Percentiles rank a stretch among this genome's conserved stretches.
Conservation (phyloP, 2,888 invertebrate species). For the Drosophila infuscata region DNA sequence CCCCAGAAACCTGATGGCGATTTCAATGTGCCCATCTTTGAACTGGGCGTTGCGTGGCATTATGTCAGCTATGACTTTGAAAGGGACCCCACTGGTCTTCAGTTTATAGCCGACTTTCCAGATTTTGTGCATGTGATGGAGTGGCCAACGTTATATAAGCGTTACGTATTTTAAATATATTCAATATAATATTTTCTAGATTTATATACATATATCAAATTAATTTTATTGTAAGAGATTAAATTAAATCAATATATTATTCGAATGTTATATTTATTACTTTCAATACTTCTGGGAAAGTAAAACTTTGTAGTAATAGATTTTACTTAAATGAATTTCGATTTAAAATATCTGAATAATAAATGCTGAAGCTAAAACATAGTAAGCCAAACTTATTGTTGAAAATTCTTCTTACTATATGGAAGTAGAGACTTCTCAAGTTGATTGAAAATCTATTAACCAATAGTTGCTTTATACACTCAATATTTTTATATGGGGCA, state of each 20-base stretch:
- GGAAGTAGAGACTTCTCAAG: not conserved
- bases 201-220: not conserved
- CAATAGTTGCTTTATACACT: not conserved
- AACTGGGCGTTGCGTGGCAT: conserved; percentile 86
- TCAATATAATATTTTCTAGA: not conserved
- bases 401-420: not conserved
- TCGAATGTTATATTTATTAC: not conserved
- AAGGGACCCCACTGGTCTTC: conserved; percentile 84
- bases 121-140: conserved; percentile 86
- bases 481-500: not conserved
- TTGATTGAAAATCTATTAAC: not conserved
- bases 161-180: conserved; percentile 73
- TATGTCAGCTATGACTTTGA: conserved; percentile 85
- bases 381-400: not conserved
- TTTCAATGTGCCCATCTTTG: conserved; percentile 72
- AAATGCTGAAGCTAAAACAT: not conserved
- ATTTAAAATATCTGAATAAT: not conserved
- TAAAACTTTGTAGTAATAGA: not conserved
- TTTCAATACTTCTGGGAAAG: not conserved
- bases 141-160: conserved; percentile 86
- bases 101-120: conserved; percentile 86
- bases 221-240: not conserved
- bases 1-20: conserved; percentile 50
- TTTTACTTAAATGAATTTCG: not conserved
- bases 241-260: not conserved